Evolutionary conservation across 1,140 invertebrate species (phyloP).

Genomic region (Papilio dardanus): DNA sequence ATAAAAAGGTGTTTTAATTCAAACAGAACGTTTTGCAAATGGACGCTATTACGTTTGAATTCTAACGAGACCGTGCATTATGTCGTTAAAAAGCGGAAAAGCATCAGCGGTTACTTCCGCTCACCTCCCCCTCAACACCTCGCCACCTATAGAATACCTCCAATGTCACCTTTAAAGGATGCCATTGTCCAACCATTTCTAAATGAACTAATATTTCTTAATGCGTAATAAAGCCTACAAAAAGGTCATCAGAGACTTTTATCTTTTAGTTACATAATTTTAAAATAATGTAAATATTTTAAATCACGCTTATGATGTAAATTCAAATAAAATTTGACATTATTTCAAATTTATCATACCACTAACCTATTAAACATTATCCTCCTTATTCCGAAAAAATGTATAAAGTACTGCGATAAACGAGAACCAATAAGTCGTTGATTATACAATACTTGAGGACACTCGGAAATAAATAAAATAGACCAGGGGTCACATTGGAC

Average conservation of each 20-base stretch:
- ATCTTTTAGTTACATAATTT: not conserved
- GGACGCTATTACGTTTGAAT: constrained; percentile 27
- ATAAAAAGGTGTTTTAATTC: constrained; percentile 9
- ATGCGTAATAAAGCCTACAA: not conserved
- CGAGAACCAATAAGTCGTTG: too few species aligned
- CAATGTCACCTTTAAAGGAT: constrained; percentile 1
- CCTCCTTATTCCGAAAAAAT: too few species aligned
- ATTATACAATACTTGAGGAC: too few species aligned
- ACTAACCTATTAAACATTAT: too few species aligned
- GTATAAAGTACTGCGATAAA: too few species aligned
- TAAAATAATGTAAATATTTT: too few species aligned
- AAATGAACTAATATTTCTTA: not conserved
- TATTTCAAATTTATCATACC: too few species aligned
- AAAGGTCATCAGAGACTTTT: not conserved
- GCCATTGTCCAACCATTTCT: constrained; percentile 20
- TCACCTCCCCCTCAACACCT: not conserved
- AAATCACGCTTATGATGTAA: too few species aligned
- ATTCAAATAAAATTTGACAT: too few species aligned
- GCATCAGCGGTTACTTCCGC: constrained; percentile 15
- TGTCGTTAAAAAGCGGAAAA: constrained; percentile 34
- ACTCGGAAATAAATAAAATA: too few species aligned
- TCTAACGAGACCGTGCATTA: constrained; percentile 30
- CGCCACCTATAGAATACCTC: not conserved
- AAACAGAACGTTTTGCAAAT: constrained; percentile 26
- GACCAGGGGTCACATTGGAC: too few species aligned